Percentiles rank a stretch among this genome's conserved stretches.
Evolutionary conservation across 2,888 invertebrate genomes (phyloP).

Genomic region (Diaprepes abbreviatus): DNA sequence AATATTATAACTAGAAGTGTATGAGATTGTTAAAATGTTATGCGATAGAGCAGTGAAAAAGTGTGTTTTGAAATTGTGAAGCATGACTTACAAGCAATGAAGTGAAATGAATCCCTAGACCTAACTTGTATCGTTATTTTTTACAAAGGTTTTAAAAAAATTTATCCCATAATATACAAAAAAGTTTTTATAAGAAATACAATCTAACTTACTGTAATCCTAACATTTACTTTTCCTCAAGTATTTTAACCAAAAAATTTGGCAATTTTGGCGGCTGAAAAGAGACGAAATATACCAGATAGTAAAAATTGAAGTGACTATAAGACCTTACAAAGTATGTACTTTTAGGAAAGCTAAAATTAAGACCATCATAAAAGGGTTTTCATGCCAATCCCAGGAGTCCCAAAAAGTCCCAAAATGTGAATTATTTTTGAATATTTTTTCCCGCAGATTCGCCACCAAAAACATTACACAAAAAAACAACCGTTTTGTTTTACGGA

Average conservation of each 20-base stretch:
- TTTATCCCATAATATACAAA: conserved; percentile 13
- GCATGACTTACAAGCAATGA: conserved; percentile 34
- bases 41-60: conserved; percentile 24
- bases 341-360: conserved; percentile 1
- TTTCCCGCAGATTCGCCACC: too few species aligned
- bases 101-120: conserved; percentile 36
- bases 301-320: conserved; percentile 22
- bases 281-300: conserved; percentile 54
- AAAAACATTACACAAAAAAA: too few species aligned
- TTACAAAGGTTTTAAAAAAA: conserved; percentile 9
- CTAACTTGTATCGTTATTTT: conserved; percentile 7
- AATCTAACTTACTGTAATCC: conserved; percentile 42
- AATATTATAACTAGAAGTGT: conserved; percentile 3
- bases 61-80: conserved; percentile 24
- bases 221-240: conserved; percentile 56
- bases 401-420: conserved; percentile 2
- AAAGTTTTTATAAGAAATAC: background rate
- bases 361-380: conserved; percentile 9
- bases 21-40: conserved; percentile 15
- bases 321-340: conserved; percentile 1
- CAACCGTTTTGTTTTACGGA: too few species aligned
- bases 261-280: conserved; percentile 62
- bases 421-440: too few species aligned
- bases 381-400: conserved; percentile 11
- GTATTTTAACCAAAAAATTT: conserved; percentile 61